These are phyloP conservation scores for Hymenopus coronatus DNA, from an alignment of 2,888 invertebrate genomes.

Conservation along the genomic window DNA sequence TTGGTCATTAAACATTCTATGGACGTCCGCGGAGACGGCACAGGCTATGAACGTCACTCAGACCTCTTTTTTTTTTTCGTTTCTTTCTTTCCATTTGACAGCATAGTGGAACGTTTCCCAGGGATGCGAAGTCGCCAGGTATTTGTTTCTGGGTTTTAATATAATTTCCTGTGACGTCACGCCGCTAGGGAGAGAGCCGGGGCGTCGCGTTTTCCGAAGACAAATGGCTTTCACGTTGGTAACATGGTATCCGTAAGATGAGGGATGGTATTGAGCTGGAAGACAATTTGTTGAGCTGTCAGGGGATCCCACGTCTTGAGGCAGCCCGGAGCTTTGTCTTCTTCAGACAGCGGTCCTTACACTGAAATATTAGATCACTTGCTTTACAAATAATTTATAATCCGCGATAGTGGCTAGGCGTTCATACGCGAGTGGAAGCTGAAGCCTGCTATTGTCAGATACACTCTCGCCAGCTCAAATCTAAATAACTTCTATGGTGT, in stretches of 20 bases:
- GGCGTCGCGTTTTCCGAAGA: background rate
- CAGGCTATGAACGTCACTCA: background rate
- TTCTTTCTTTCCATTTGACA: background rate
- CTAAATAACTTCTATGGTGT: too few relatives aligned
- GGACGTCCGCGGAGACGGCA: background rate
- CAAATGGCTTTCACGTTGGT: background rate
- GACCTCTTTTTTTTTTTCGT: background rate
- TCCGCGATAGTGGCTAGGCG: background rate
- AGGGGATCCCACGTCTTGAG: background rate
- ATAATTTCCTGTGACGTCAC: background rate
- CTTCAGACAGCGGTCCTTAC: background rate
- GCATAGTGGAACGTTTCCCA: background rate
- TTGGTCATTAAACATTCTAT: background rate
- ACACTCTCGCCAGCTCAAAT: too few relatives aligned
- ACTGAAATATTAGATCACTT: constrained; percentile 4
- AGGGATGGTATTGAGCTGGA: constrained; percentile 11
- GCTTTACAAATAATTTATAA: background rate
- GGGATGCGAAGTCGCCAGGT: background rate
- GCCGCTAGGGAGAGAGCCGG: background rate
- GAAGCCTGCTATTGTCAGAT: too few relatives aligned
- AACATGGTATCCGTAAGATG: constrained; percentile 1
- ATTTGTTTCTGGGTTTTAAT: background rate
- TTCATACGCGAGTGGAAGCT: background rate
- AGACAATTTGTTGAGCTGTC: constrained; percentile 15
- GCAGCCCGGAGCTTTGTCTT: background rate